Base-by-base conservation (phyloP, 2,888 invertebrate genomes). In the Drosophila greeni region DNA sequence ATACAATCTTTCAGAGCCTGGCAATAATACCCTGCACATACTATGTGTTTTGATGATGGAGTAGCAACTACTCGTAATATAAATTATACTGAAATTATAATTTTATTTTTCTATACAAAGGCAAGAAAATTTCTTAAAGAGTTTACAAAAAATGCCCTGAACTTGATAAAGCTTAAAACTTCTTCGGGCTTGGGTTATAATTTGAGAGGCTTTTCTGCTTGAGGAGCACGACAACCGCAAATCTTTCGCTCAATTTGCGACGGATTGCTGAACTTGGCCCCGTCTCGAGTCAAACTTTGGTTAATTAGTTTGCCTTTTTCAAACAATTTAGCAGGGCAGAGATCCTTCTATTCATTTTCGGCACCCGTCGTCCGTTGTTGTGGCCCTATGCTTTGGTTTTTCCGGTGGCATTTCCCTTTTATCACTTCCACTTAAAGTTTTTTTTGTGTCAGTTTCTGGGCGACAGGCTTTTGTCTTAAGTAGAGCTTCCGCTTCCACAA, bases 251-350 rank as follows among this genome's bases (percentile, higher is more conserved):
- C 75, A 75, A 77, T 81, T 77, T 83, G 58, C 39, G 20, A 18
- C 11, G 52, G 49, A 56, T 45, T 61, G 47, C 43, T 66, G 47
- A 61, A 40, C 53, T 56, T 20, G 56, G 57, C 23, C 37, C 16
- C n/a, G 45, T 26, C 36, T 42, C 8, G 40, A 48, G 55, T 48
- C 56, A 68, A 65, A 57, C 40, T 61, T 24, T 36, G 66, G 76
- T 84, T 82, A 79, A 78, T 82, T 84, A 73, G 72, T 75, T 76
- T 67, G 53, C 56, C 52, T 56, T 78, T 64, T 73, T 54, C 71
- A 42, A 69, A 60, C 73, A 66, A 73, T 75, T 81, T 67, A 72
- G 47, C 78, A 72, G 66, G 53, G 49, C 61, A 67, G 34, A 55
- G 58, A 48, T 67, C 67, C 70, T 53, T 42, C 49, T 23, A 60